Percentiles rank a stretch among this genome's conserved stretches.
These are phyloP conservation scores for Coracias cyanogaster DNA, from an alignment of 2,797 vertebrate species.

Conservation along the genomic window DNA sequence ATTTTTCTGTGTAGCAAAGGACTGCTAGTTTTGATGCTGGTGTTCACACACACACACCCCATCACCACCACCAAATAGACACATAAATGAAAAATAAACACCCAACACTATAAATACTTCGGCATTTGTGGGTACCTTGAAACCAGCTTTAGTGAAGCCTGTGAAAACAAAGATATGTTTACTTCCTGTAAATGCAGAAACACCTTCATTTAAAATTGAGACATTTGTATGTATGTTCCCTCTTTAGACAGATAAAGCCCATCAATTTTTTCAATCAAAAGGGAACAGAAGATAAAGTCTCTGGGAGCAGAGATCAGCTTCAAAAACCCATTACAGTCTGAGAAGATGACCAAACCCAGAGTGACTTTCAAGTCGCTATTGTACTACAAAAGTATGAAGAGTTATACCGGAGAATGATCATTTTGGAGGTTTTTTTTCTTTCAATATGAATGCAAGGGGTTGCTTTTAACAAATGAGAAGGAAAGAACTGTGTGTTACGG, in stretches of 20 bases:
- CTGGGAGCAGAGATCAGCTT: neutral
- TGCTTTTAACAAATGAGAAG: slow-evolving; percentile 35
- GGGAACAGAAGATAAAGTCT: neutral
- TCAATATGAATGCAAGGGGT: neutral
- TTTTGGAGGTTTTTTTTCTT: neutral
- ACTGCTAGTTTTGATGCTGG: neutral
- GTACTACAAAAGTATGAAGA: neutral
- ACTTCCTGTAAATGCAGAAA: neutral
- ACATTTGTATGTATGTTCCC: neutral
- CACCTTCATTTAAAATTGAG: neutral
- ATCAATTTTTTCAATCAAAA: slow-evolving; percentile 36
- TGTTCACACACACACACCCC: neutral
- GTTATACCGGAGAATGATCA: neutral
- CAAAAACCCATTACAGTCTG: neutral
- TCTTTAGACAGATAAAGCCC: slow-evolving; percentile 6
- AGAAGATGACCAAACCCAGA: neutral
- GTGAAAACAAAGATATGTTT: neutral
- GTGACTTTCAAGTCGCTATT: neutral
- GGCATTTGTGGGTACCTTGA: neutral
- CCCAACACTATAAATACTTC: neutral
- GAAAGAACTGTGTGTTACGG: neutral
- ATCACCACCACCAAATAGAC: neutral
- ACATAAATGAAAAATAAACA: neutral
- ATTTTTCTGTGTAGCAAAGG: neutral
- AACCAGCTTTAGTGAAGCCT: neutral